phyloP scores from a whole-genome alignment of 2,888 invertebrate species.

The Cheilosia grossa region DNA sequence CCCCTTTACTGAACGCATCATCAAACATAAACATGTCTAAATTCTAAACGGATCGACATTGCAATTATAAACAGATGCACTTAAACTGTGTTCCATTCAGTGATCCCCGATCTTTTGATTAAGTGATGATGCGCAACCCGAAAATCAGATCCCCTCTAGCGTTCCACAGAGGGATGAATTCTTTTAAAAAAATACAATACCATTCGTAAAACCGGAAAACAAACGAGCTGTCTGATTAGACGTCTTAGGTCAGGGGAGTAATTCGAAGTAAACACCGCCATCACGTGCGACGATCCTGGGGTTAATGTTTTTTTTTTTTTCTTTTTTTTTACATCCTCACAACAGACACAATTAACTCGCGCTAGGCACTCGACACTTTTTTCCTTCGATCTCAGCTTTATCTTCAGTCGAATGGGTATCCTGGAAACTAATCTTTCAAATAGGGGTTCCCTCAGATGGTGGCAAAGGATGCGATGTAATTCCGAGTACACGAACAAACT shows the following conservation, averaged over 20 bases:
- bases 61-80: constrained; percentile 45
- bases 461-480: constrained; percentile 1
- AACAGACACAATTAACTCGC: constrained; percentile 51
- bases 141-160: constrained; percentile 17
- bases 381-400: constrained; percentile 31
- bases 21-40: constrained; percentile 1
- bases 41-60: neutral
- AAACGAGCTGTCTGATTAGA: constrained; percentile 27
- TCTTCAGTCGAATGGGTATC: constrained; percentile 18
- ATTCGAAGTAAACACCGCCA: constrained; percentile 21
- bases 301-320: constrained; percentile 13
- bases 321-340: constrained; percentile 28
- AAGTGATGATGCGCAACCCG: constrained; percentile 40
- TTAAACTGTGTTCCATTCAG: neutral
- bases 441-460: constrained; percentile 53
- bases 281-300: constrained; percentile 23
- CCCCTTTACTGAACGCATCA: constrained; percentile 29
- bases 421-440: constrained; percentile 41
- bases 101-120: constrained; percentile 26
- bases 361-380: constrained; percentile 71
- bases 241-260: constrained; percentile 39
- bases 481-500: constrained; percentile 3
- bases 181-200: constrained; percentile 6
- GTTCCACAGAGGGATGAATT: neutral
- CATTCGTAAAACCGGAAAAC: constrained; percentile 6